These are phyloP conservation scores for Sphyrna mokarran DNA, from an alignment of 2,113 vertebrate species.

Conservation along the genomic window DNA sequence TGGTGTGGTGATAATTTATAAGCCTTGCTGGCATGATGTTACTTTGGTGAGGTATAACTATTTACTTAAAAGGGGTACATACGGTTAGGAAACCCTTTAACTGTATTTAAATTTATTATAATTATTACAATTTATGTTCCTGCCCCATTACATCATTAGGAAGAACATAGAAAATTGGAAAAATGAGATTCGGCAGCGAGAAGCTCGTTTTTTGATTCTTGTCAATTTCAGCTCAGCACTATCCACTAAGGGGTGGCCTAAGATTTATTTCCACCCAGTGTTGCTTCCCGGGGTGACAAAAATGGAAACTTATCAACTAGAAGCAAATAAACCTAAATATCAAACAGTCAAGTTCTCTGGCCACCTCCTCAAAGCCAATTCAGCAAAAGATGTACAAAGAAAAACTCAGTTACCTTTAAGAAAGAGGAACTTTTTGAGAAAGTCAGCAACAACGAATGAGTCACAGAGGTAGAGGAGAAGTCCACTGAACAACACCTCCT, in stretches of 20 bases:
- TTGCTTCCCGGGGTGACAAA: neutral
- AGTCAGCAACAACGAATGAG: constrained; percentile 85
- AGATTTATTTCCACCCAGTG: neutral
- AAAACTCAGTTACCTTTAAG: constrained; percentile 76
- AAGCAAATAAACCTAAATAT: neutral
- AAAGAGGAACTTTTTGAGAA: constrained; percentile 88
- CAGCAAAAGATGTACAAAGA: neutral
- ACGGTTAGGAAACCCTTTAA: no score
- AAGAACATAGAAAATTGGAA: no score
- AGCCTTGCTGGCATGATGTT: no score
- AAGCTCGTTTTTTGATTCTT: no score
- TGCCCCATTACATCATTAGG: no score
- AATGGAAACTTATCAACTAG: neutral
- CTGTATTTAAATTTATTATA: no score
- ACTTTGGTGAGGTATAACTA: no score
- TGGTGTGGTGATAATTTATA: no score
- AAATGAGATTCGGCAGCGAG: no score
- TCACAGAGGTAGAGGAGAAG: constrained; percentile 94
- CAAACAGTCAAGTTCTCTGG: neutral
- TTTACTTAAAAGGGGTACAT: no score
- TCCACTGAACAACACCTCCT: constrained; percentile 85
- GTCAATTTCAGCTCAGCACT: neutral
- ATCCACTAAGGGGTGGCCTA: neutral
- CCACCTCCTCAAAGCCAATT: neutral
- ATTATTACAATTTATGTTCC: no score